These are phyloP conservation scores for Aphrophora alni DNA, from an alignment of 2,888 invertebrate species.

Conservation along the genomic window DNA sequence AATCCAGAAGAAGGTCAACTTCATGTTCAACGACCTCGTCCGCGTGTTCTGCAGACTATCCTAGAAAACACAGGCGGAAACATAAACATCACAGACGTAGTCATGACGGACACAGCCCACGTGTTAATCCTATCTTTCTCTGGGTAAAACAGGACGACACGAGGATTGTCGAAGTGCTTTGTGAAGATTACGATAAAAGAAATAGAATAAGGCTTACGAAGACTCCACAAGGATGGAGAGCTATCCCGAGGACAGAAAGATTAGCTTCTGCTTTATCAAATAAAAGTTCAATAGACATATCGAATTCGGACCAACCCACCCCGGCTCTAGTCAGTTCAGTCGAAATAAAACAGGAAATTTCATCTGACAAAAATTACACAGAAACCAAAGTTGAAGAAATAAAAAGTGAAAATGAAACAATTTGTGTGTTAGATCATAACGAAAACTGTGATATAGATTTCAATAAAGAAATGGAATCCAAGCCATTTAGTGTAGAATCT, in stretches of 20 bases:
- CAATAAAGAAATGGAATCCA: slow-evolving; percentile 21
- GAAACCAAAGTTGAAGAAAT: slow-evolving; percentile 51
- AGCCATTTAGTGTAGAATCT: slow-evolving; percentile 24
- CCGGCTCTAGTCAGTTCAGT: slow-evolving; percentile 28
- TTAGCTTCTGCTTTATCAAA: slow-evolving; percentile 44
- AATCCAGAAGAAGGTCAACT: slow-evolving; percentile 54
- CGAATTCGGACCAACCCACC: slow-evolving; percentile 22
- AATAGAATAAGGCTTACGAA: slow-evolving; percentile 85
- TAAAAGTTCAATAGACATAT: slow-evolving; percentile 28
- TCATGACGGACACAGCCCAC: slow-evolving; percentile 61
- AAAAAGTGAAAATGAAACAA: slow-evolving; percentile 42
- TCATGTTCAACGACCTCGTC: slow-evolving; percentile 53
- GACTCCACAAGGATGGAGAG: slow-evolving; percentile 81
- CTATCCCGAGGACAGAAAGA: slow-evolving; percentile 78
- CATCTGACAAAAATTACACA: background rate
- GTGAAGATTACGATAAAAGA: slow-evolving; percentile 86
- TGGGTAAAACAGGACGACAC: slow-evolving; percentile 85
- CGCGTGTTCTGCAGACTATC: slow-evolving; percentile 44
- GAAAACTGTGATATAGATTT: slow-evolving; percentile 22
- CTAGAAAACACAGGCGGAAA: slow-evolving; percentile 57
- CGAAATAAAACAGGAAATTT: background rate
- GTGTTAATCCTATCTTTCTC: slow-evolving; percentile 82
- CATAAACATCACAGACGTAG: slow-evolving; percentile 50
- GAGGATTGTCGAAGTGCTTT: slow-evolving; percentile 81
- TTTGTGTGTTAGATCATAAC: slow-evolving; percentile 21